phyloP scores from a whole-genome alignment of 1,140 invertebrate genomes.

The Polyergus mexicanus region DNA sequence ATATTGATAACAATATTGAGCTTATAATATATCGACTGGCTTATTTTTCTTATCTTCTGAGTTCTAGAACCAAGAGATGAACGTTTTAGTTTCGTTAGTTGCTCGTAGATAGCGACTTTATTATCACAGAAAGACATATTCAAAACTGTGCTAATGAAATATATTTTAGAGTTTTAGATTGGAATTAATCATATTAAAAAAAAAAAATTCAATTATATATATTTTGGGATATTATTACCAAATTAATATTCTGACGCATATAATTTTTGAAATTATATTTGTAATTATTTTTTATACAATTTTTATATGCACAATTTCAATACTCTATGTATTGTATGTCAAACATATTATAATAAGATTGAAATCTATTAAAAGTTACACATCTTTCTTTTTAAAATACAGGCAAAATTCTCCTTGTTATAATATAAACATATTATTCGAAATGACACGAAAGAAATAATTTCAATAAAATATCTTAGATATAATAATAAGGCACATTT shows the following conservation, averaged over 20 bases:
- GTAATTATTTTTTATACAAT: background rate
- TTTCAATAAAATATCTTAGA: too few relatives aligned
- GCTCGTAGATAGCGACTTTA: conserved; percentile 4
- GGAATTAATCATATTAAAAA: background rate
- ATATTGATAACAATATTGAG: background rate
- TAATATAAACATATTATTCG: too few relatives aligned
- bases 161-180: background rate
- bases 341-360: background rate
- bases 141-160: background rate
- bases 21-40: background rate
- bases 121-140: background rate
- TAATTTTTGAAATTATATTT: background rate
- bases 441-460: too few relatives aligned
- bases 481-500: background rate
- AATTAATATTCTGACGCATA: conserved; percentile 9
- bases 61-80: background rate
- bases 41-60: background rate
- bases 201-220: background rate
- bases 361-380: background rate
- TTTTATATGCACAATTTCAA: background rate
- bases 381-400: background rate
- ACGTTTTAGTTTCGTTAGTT: background rate
- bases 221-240: background rate
- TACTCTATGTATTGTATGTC: background rate
- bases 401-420: too few relatives aligned